Percentiles rank a stretch among this genome's conserved stretches.
phyloP scores from a whole-genome alignment of 2,113 vertebrate species.

The Catharus minimus region DNA sequence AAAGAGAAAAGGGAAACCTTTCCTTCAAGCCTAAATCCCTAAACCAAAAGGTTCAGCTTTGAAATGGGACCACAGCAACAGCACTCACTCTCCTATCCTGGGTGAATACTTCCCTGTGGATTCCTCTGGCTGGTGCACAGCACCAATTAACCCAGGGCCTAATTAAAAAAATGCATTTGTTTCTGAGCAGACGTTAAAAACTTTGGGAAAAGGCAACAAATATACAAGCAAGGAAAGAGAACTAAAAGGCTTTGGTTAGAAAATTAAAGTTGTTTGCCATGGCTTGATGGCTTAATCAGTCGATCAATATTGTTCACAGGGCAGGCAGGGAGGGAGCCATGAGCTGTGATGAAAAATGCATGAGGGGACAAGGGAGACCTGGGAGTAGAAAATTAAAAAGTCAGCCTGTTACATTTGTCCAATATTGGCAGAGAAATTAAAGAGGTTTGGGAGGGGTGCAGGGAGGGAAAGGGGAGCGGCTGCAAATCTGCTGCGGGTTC shows the following conservation, averaged over 20 bases:
- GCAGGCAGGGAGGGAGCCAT: conserved; percentile 46
- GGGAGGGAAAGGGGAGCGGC: background rate
- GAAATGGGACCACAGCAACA: background rate
- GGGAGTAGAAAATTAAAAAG: conserved; percentile 81
- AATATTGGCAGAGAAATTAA: conserved; percentile 73
- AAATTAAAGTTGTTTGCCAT: conserved; percentile 82
- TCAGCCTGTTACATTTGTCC: conserved; percentile 77
- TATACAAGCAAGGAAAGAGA: background rate
- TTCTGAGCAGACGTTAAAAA: background rate
- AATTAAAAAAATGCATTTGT: background rate
- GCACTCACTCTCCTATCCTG: background rate
- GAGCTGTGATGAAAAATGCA: conserved; percentile 84
- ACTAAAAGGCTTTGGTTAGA: conserved; percentile 44
- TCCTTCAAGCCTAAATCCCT: background rate
- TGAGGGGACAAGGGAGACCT: conserved; percentile 73
- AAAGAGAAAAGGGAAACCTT: background rate
- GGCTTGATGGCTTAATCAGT: conserved; percentile 87
- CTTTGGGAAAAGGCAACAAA: background rate
- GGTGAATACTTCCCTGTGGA: background rate
- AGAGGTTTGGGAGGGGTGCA: conserved; percentile 32
- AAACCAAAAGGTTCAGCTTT: background rate
- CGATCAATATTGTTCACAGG: conserved; percentile 81
- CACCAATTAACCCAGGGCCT: background rate
- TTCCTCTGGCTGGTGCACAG: background rate
- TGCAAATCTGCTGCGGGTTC: background rate